Evolutionary conservation across 2,888 invertebrate species (phyloP).

Genomic region (Rhabditoides inermis): DNA sequence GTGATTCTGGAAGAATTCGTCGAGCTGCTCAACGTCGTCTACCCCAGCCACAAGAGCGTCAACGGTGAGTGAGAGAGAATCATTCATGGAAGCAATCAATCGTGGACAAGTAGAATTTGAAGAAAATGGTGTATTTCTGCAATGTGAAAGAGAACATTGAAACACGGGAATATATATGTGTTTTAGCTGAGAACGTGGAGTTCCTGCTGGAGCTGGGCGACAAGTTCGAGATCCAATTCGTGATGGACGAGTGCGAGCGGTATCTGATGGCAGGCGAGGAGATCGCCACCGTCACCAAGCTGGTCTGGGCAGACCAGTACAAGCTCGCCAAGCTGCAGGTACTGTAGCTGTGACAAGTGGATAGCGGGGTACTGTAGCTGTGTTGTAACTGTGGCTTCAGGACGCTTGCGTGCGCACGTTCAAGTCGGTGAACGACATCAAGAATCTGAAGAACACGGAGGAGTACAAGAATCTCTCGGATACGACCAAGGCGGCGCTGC

Average conservation of each 20-base stretch:
- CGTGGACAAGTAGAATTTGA: too few relatives aligned
- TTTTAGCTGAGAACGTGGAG: constrained; percentile 53
- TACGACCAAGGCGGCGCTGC: constrained; percentile 43
- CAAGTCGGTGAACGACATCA: constrained; percentile 33
- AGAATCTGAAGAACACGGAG: constrained; percentile 31
- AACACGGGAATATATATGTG: too few relatives aligned
- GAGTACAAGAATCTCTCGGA: constrained; percentile 47
- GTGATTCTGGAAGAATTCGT: constrained; percentile 49
- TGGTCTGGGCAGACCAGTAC: constrained; percentile 50
- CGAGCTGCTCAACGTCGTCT: constrained; percentile 54
- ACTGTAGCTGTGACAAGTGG: too few relatives aligned
- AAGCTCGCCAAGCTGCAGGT: constrained; percentile 42
- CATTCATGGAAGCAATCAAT: too few relatives aligned
- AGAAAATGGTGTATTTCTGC: too few relatives aligned
- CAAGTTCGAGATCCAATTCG: constrained; percentile 54
- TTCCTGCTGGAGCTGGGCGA: constrained; percentile 54
- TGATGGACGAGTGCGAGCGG: constrained; percentile 54
- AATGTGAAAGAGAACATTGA: too few relatives aligned
- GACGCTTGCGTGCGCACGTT: constrained; percentile 43
- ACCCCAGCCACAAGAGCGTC: constrained; percentile 54
- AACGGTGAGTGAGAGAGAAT: constrained; percentile 33
- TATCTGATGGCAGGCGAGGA: constrained; percentile 50
- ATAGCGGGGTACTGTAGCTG: not conserved
- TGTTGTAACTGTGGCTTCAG: constrained; percentile 12
- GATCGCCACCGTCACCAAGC: constrained; percentile 43